Evolutionary conservation across 2,797 vertebrate species (phyloP).

Genomic region (Danio jaintianensis): DNA sequence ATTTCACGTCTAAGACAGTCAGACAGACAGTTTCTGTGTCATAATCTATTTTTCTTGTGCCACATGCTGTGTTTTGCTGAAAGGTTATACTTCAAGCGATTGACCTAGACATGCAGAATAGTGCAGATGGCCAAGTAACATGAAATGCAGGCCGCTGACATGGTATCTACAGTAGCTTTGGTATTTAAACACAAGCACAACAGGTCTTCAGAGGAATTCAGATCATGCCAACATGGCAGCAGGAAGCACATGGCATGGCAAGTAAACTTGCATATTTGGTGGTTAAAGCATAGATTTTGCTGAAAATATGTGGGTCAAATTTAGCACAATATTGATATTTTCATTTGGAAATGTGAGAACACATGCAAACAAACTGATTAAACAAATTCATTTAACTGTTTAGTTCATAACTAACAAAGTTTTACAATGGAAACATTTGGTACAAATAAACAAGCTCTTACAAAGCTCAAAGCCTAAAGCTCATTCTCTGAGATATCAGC

Average conservation of each 20-base stretch:
- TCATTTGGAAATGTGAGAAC: too few species aligned
- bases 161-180: background rate
- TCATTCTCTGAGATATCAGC: too few species aligned
- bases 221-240: background rate
- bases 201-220: background rate
- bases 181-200: constrained; percentile 18
- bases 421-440: too few species aligned
- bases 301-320: too few species aligned
- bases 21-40: background rate
- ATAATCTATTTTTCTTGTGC: background rate
- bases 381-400: too few species aligned
- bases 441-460: too few species aligned
- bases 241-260: background rate
- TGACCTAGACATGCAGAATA: background rate
- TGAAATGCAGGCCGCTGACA: background rate
- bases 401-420: too few species aligned
- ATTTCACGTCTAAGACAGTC: background rate
- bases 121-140: background rate
- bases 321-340: too few species aligned
- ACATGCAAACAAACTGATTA: too few species aligned
- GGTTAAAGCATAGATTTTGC: background rate
- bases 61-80: background rate
- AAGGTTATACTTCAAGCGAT: background rate
- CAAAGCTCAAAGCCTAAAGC: too few species aligned
- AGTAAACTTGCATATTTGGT: background rate